These are phyloP conservation scores for Antennarius striatus DNA, from an alignment of 2,113 vertebrate genomes.

Conservation along the genomic window DNA sequence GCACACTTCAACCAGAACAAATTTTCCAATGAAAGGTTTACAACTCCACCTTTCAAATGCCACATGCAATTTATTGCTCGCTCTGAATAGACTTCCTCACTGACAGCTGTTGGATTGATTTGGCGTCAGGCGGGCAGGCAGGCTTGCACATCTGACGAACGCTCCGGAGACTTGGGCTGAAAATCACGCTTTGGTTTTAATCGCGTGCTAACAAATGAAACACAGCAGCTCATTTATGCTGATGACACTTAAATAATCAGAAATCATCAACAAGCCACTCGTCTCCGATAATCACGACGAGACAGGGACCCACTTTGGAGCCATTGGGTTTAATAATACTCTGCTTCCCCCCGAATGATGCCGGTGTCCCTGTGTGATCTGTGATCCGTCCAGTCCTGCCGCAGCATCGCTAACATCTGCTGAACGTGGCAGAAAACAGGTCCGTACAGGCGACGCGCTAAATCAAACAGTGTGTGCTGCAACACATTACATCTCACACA, in stretches of 20 bases:
- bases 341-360: constrained; percentile 8
- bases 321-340: constrained; percentile 22
- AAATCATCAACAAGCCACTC: constrained; percentile 32
- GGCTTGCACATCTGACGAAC: constrained; percentile 10
- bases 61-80: constrained; percentile 34
- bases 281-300: constrained; percentile 23
- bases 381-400: constrained; percentile 47
- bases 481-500: neutral
- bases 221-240: constrained; percentile 37
- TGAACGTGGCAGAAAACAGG: constrained; percentile 31
- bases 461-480: constrained; percentile 3
- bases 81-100: constrained; percentile 25
- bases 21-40: constrained; percentile 42
- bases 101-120: constrained; percentile 53
- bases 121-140: constrained; percentile 24
- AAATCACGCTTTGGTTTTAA: neutral
- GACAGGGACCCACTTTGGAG: constrained; percentile 13
- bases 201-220: constrained; percentile 14
- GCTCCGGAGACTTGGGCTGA: constrained; percentile 3
- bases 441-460: constrained; percentile 13
- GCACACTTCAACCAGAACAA: constrained; percentile 38
- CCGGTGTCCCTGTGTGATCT: constrained; percentile 21
- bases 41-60: constrained; percentile 47
- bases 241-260: constrained; percentile 33
- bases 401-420: constrained; percentile 15